These are phyloP conservation scores for Laothoe populi DNA, from an alignment of 2,888 invertebrate species.

Conservation along the genomic window DNA sequence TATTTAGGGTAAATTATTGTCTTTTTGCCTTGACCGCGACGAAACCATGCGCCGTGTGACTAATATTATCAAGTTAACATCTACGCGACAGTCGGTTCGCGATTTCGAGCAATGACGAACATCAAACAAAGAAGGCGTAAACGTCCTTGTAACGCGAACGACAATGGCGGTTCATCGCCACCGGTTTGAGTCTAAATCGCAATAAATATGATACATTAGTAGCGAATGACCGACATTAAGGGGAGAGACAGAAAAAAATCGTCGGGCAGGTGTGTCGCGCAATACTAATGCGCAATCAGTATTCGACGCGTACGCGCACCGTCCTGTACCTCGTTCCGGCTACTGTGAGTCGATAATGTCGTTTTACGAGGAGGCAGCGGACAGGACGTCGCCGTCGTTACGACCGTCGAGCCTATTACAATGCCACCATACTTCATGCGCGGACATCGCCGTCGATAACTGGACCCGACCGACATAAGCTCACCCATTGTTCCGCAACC, in stretches of 20 bases:
- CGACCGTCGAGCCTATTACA: conserved; percentile 81
- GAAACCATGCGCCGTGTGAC: conserved; percentile 38
- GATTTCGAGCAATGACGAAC: conserved; percentile 29
- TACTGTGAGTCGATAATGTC: conserved; percentile 84
- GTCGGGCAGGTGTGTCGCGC: conserved; percentile 81
- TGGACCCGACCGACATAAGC: conserved; percentile 53
- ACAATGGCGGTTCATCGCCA: conserved; percentile 70
- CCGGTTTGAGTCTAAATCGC: conserved; percentile 69
- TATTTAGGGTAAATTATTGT: conserved; percentile 67
- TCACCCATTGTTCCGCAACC: conserved; percentile 65
- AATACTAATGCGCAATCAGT: conserved; percentile 84
- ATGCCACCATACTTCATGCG: conserved; percentile 78
- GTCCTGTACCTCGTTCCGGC: conserved; percentile 85
- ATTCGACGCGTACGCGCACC: conserved; percentile 77
- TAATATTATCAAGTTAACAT: conserved; percentile 38
- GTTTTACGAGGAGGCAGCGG: conserved; percentile 82
- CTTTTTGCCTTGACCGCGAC: conserved; percentile 51
- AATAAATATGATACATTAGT: conserved; percentile 81
- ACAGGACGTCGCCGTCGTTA: conserved; percentile 84
- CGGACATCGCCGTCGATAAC: conserved; percentile 64
- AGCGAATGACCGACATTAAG: conserved; percentile 83
- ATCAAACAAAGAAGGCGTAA: conserved; percentile 55
- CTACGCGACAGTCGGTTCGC: background rate
- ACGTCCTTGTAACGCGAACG: conserved; percentile 66
- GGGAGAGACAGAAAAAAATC: conserved; percentile 80